A percentile compares a stretch with the other conserved stretches of the same genome.
Evolutionary conservation across 2,888 invertebrate genomes (phyloP).

Genomic region (Meteorus cinctellus): DNA sequence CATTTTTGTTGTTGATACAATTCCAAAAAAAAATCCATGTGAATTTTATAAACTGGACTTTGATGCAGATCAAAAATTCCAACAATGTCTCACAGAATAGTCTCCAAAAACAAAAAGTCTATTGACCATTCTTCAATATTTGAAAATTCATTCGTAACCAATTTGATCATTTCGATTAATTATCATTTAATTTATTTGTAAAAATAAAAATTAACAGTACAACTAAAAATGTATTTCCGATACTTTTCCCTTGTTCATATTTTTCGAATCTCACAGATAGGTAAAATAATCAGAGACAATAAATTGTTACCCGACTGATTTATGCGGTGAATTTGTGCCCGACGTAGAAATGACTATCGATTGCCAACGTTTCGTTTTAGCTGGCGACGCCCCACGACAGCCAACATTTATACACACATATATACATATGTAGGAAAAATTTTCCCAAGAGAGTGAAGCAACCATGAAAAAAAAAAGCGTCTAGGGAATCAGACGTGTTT

Average conservation of each 20-base stretch:
- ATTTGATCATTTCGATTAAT: too few species aligned
- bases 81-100: too few species aligned
- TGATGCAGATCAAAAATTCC: too few species aligned
- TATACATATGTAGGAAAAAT: neutral
- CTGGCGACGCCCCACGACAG: slow-evolving; percentile 29
- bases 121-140: too few species aligned
- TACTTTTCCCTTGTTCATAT: neutral
- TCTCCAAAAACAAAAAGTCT: too few species aligned
- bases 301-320: slow-evolving; percentile 37
- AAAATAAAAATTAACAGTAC: too few species aligned
- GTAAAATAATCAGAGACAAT: slow-evolving; percentile 33
- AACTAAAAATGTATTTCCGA: neutral
- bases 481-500: slow-evolving; percentile 46
- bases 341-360: slow-evolving; percentile 33
- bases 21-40: too few species aligned
- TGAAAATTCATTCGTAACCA: too few species aligned
- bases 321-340: slow-evolving; percentile 30
- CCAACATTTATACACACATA: neutral
- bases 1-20: too few species aligned
- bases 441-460: slow-evolving; percentile 14
- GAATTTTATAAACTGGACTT: too few species aligned
- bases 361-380: slow-evolving; percentile 38
- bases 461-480: slow-evolving; percentile 25
- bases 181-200: too few species aligned
- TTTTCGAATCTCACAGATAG: neutral